Evolutionary conservation across 2,113 vertebrate species (phyloP).

Genomic region (Ascaphus truei): DNA sequence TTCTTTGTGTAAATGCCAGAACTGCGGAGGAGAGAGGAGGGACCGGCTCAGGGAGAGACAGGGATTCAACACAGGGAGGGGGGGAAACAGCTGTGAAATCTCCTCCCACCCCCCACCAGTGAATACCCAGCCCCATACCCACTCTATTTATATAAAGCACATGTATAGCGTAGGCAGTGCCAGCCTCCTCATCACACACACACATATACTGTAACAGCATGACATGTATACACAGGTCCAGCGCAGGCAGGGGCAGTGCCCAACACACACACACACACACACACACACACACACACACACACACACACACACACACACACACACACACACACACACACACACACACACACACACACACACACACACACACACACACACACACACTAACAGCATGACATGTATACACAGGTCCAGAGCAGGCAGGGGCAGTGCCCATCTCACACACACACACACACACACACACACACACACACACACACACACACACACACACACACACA

Average conservation of each 20-base stretch:
- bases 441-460: neutral
- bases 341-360: neutral
- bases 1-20: slow-evolving; percentile 23
- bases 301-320: neutral
- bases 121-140: neutral
- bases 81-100: neutral
- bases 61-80: no score
- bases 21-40: neutral
- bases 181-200: no score
- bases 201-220: no score
- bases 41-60: neutral
- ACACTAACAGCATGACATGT: no score
- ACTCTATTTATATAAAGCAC: no score
- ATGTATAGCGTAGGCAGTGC: no score
- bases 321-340: neutral
- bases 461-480: slow-evolving; percentile 12
- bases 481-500: slow-evolving; percentile 12
- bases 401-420: no score
- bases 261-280: no score
- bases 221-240: no score
- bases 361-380: neutral
- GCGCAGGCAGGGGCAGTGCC: no score
- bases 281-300: no score
- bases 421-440: no score
- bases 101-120: neutral